These are phyloP conservation scores for Malurus melanocephalus DNA, from an alignment of 2,113 vertebrate genomes.

Conservation along the genomic window DNA sequence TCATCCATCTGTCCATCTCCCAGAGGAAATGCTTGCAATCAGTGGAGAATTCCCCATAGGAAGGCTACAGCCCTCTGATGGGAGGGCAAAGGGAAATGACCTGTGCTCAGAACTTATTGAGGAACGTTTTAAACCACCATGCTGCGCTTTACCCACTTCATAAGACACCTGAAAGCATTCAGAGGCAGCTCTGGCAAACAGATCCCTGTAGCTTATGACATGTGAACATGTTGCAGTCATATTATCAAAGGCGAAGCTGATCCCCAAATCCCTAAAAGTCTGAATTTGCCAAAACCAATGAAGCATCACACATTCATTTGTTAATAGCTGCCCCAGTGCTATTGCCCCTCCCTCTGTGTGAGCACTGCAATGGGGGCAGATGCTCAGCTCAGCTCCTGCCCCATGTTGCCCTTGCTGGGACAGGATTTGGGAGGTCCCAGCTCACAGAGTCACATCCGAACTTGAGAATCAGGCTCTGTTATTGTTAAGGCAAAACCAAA, in stretches of 20 bases:
- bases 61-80: not conserved
- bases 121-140: rapidly evolving
- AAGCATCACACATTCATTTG: rapidly evolving
- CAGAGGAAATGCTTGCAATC: not conserved
- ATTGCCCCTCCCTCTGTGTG: not conserved
- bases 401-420: rapidly evolving
- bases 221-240: rapidly evolving
- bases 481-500: slow-evolving; percentile 4
- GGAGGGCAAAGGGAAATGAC: not conserved
- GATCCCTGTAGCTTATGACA: not conserved
- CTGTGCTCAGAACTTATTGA: not conserved
- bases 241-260: not conserved
- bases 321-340: not conserved
- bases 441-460: not conserved
- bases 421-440: not conserved
- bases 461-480: not conserved
- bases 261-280: not conserved
- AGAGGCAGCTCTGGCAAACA: not conserved
- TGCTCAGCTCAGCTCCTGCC: not conserved
- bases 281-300: not conserved
- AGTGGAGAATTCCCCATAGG: not conserved
- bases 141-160: not conserved
- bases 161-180: not conserved
- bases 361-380: rapidly evolving
- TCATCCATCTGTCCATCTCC: not conserved